A percentile compares a stretch with the other conserved stretches of the same genome.
These are phyloP conservation scores for Brachionus rubens DNA, from an alignment of 1,140 invertebrate genomes.

Conservation along the genomic window DNA sequence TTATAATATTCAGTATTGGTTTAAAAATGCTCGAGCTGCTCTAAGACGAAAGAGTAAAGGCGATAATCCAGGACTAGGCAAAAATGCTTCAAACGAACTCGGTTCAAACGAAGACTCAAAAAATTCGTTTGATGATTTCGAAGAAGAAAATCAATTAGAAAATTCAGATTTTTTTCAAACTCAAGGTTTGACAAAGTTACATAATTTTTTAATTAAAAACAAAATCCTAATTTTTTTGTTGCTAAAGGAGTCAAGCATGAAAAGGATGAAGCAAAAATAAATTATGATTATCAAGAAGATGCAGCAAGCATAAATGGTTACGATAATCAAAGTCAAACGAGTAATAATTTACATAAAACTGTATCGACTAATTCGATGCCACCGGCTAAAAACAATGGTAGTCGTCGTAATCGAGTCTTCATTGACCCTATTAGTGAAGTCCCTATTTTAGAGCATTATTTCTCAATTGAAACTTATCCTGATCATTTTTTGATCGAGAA, in stretches of 20 bases:
- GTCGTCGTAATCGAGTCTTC: conserved; percentile 83
- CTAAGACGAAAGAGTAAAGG: conserved; percentile 68
- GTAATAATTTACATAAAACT: neutral
- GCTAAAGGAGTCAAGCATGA: conserved; percentile 24
- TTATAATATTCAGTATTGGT: conserved; percentile 97
- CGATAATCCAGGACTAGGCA: conserved; percentile 6
- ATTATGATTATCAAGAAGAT: conserved; percentile 11
- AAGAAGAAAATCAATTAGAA: neutral
- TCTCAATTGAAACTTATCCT: conserved; percentile 83
- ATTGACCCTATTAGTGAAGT: conserved; percentile 97
- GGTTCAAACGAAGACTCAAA: conserved; percentile 47
- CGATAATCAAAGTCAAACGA: neutral
- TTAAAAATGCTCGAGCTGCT: conserved; percentile 93
- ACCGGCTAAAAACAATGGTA: conserved; percentile 50
- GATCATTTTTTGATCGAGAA: conserved; percentile 70
- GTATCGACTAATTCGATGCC: neutral
- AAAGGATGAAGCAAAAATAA: conserved; percentile 25
- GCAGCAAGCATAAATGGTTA: neutral
- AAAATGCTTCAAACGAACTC: conserved; percentile 24
- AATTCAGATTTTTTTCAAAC: no score
- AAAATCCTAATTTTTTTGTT: neutral
- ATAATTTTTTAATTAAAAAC: neutral
- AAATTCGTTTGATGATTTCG: conserved; percentile 35
- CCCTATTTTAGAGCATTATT: conserved; percentile 91
- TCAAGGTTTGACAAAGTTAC: neutral